A percentile compares a stretch with the other conserved stretches of the same genome.
Evolutionary conservation across 2,888 invertebrate species (phyloP).

Genomic region (Tanypteryx hageni): DNA sequence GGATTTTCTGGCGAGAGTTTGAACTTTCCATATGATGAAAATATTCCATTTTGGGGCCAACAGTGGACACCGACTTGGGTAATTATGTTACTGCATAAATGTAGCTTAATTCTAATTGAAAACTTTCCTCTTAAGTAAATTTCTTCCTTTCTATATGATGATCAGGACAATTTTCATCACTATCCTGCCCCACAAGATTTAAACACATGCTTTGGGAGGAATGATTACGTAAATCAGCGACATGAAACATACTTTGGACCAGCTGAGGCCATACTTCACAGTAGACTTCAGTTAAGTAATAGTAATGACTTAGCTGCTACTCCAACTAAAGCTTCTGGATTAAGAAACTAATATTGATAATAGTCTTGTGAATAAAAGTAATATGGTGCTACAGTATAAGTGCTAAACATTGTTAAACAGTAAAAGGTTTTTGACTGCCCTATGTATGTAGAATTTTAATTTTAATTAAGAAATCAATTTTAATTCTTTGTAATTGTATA

Average conservation of each 20-base stretch:
- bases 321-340: not conserved
- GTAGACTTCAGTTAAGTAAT: not conserved
- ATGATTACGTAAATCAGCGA: not conserved
- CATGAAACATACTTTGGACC: slow-evolving; percentile 42
- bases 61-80: slow-evolving; percentile 25
- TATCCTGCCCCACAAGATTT: not conserved
- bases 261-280: slow-evolving; percentile 38
- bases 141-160: not conserved
- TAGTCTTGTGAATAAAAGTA: not conserved
- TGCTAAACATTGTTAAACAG: too few relatives aligned
- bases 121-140: not conserved
- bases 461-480: too few relatives aligned
- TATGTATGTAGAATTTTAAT: too few relatives aligned
- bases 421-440: too few relatives aligned
- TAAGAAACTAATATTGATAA: not conserved
- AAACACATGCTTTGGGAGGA: not conserved
- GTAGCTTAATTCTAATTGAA: not conserved
- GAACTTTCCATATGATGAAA: not conserved
- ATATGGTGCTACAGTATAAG: too few relatives aligned
- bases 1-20: not conserved
- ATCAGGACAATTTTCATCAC: not conserved
- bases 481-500: too few relatives aligned
- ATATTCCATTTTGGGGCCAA: not conserved
- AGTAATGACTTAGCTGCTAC: not conserved
- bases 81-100: not conserved